Base-by-base conservation (phyloP, 2,113 vertebrate species). In the Stegastes partitus region DNA sequence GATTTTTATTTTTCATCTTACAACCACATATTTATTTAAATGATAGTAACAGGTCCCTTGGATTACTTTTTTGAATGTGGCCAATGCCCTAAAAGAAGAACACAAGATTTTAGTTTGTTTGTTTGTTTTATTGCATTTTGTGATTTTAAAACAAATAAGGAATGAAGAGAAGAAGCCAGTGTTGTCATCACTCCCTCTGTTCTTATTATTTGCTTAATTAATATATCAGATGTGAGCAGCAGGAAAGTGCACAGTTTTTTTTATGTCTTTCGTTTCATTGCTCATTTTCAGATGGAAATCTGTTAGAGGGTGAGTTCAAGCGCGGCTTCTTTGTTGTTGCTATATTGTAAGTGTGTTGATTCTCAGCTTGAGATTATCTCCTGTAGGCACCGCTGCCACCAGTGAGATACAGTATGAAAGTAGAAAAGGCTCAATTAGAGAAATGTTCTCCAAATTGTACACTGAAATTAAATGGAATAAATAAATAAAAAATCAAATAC, bases 351-450 rank as follows among this genome's bases (percentile, higher is more conserved):
- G 28, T n/a, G 64, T 77, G 77, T 78, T 68, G 65, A 68, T 26
- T 77, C 42, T 49, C 45, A 28, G 25, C 21, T 23, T 62, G 37
- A 77, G 63, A n/a, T 22, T 3, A 5, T 21, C 50, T 77, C 23
- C 64, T 72, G 61, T 44, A 63, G 65, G 73, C 65, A 1, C 23
- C 23, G 42, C 44, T 11, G 53, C 23, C 62, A 61, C 9, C 42
- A 67, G 22, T 76, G 74, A 76, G 14, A 22, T 47, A n/a, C 68
- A 39, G 37, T 28, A 14, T 37, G 31, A 78, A 58, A 74, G 28
- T 42, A 42, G 56, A 85, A 63, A 28, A 39, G 16, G 28, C 68
- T 82, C 76, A 84, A 72, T 78, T 78, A 83, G 61, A 87, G 34
- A 51, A 37, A 67, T 81, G 45, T 39, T 15, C 11, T 25, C 58